These are phyloP conservation scores for Upupa epops DNA, from an alignment of 2,113 vertebrate genomes.

Conservation along the genomic window DNA sequence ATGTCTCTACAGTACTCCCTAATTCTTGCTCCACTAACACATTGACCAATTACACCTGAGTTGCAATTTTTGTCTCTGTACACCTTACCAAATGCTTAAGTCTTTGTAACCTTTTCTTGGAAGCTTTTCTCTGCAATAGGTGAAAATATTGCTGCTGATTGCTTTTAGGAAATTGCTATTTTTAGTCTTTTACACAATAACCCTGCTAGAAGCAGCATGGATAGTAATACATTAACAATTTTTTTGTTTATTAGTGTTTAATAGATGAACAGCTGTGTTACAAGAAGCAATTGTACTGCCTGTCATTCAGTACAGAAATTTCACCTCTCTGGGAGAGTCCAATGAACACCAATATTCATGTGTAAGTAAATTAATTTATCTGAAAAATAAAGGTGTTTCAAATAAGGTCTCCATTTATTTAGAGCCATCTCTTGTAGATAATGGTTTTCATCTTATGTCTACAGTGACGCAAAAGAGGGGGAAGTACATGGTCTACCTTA, in stretches of 20 bases:
- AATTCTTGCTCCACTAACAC: not conserved
- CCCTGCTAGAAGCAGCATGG: not conserved
- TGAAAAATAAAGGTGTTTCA: not conserved
- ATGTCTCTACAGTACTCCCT: too few species aligned
- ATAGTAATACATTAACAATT: not conserved
- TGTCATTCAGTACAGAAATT: slow-evolving; percentile 70
- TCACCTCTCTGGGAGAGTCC: slow-evolving; percentile 73
- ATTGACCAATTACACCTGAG: not conserved
- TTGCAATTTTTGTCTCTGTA: not conserved
- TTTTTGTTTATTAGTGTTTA: slow-evolving; percentile 70
- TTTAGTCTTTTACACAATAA: not conserved
- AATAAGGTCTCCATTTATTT: not conserved
- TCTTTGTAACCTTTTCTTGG: not conserved
- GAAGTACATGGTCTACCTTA: not conserved
- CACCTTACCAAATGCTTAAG: not conserved
- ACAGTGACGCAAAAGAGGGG: not conserved
- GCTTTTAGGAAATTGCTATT: not conserved
- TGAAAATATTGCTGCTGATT: not conserved
- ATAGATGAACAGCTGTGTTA: slow-evolving; percentile 80
- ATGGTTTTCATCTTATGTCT: not conserved
- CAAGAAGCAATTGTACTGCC: slow-evolving; percentile 76
- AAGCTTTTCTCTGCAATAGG: not conserved
- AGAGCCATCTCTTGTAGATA: not conserved
- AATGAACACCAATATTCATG: slow-evolving; percentile 30
- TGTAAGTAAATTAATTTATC: slow-evolving; percentile 65